Percentiles rank a stretch among this genome's conserved stretches.
These are phyloP conservation scores for Apis cerana DNA, from an alignment of 1,140 invertebrate species.

Conservation along the genomic window DNA sequence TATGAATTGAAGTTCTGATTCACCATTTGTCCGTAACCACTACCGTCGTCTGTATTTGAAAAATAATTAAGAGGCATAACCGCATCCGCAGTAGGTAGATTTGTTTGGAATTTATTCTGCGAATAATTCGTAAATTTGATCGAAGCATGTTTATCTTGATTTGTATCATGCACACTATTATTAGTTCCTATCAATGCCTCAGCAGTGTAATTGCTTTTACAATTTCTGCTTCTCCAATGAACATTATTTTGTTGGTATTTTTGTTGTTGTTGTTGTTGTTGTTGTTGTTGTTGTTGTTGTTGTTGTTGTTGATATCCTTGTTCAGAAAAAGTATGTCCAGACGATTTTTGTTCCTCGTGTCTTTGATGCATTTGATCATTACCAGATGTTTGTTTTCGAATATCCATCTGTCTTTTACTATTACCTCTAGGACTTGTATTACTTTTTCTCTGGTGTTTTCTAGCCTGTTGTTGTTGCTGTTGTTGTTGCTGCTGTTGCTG, in stretches of 20 bases:
- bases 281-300: conserved; percentile 62
- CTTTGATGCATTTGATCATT: conserved; percentile 70
- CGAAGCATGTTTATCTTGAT: conserved; percentile 74
- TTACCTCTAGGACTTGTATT: conserved; percentile 73
- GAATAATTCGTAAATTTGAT: conserved; percentile 77
- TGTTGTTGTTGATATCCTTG: conserved; percentile 72
- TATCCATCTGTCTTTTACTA: conserved; percentile 77
- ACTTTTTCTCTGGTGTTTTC: conserved; percentile 73
- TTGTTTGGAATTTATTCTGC: conserved; percentile 76
- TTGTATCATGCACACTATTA: conserved; percentile 73
- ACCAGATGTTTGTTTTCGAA: conserved; percentile 70
- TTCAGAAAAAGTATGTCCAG: conserved; percentile 66
- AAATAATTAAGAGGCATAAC: conserved; percentile 79
- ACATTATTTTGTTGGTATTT: conserved; percentile 78
- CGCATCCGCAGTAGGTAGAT: conserved; percentile 68
- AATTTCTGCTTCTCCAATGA: conserved; percentile 77
- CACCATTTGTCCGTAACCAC: conserved; percentile 76
- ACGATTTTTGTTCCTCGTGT: conserved; percentile 75
- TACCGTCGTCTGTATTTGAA: conserved; percentile 74
- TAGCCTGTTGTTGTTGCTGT: conserved; percentile 57
- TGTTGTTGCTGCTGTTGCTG: conserved; percentile 62
- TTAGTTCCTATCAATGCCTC: conserved; percentile 82
- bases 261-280: conserved; percentile 64
- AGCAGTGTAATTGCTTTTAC: conserved; percentile 83
- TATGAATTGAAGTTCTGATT: conserved; percentile 81